Percentiles rank a stretch among this genome's conserved stretches.
Evolutionary conservation across 30 jellyfish, hydroid and myxozoan genomes (phyloP).

Genomic region (Aurelia aurita complex sp. Pacific): DNA sequence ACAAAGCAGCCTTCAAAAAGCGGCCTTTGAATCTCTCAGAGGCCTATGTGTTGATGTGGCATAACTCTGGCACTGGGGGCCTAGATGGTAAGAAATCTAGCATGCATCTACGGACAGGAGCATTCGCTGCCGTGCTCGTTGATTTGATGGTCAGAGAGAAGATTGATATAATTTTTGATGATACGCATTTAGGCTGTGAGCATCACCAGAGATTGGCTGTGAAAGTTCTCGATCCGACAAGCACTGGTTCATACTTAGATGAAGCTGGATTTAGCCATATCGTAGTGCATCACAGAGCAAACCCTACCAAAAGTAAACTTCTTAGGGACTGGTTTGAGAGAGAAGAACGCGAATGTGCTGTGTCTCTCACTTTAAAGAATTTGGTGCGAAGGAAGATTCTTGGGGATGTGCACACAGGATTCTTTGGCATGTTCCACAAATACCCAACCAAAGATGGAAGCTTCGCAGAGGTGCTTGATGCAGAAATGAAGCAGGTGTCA

Average conservation of each 20-base stretch:
- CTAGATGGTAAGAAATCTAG: slow-evolving; percentile 76
- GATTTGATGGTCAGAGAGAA: slow-evolving; percentile 77
- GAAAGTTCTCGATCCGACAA: slow-evolving; percentile 46
- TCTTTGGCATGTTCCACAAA: slow-evolving; percentile 74
- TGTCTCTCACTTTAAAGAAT: slow-evolving; percentile 53
- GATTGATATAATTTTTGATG: slow-evolving; percentile 53
- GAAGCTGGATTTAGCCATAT: slow-evolving; percentile 76
- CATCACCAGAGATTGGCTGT: slow-evolving; percentile 50
- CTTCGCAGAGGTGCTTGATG: slow-evolving; percentile 70
- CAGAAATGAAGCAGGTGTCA: slow-evolving; percentile 82
- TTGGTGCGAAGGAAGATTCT: slow-evolving; percentile 67
- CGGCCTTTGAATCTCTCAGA: slow-evolving; percentile 71
- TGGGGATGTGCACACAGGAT: slow-evolving; percentile 79
- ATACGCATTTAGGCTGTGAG: slow-evolving; percentile 54
- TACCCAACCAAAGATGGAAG: slow-evolving; percentile 77
- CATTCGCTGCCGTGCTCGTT: slow-evolving; percentile 83
- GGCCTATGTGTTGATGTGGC: slow-evolving; percentile 79
- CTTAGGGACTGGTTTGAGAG: slow-evolving; percentile 74
- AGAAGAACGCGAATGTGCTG: slow-evolving; percentile 78
- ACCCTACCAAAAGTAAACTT: slow-evolving; percentile 43
- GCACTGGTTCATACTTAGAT: slow-evolving; percentile 72
- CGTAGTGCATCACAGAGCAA: slow-evolving; percentile 43
- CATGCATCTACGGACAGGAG: slow-evolving; percentile 83
- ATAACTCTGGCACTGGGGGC: slow-evolving; percentile 73
- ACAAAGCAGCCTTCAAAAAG: slow-evolving; percentile 43